Evolutionary conservation across 2,797 vertebrate species (phyloP).

Genomic region (Pagetopsis macropterus): DNA sequence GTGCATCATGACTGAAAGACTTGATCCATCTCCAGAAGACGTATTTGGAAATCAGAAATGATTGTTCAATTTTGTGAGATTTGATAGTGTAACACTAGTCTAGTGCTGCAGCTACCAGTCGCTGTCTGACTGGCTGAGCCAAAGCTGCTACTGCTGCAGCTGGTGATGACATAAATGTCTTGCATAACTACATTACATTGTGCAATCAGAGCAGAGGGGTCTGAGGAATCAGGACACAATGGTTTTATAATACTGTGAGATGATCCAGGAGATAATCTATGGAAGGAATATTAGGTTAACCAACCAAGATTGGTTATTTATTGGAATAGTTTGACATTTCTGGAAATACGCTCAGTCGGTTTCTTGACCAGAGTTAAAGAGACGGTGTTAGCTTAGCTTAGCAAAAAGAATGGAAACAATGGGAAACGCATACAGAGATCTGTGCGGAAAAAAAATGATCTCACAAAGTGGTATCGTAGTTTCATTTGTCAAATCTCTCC

Average conservation of each 20-base stretch:
- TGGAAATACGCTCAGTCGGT: neutral
- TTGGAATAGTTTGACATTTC: slow-evolving; percentile 13
- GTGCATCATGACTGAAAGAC: slow-evolving; percentile 47
- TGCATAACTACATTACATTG: slow-evolving; percentile 79
- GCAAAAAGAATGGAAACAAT: neutral
- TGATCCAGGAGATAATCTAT: slow-evolving; percentile 50
- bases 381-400: neutral
- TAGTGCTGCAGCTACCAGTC: slow-evolving; percentile 45
- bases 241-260: slow-evolving; percentile 67
- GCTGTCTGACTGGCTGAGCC: slow-evolving; percentile 54
- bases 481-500: neutral
- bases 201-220: slow-evolving; percentile 73
- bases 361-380: neutral
- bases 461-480: neutral
- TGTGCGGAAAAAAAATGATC: too few relatives aligned
- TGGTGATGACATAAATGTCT: slow-evolving; percentile 71
- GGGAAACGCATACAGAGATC: neutral
- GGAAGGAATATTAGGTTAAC: slow-evolving; percentile 45
- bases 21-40: slow-evolving; percentile 43
- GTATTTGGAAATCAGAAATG: slow-evolving; percentile 52
- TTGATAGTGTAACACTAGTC: slow-evolving; percentile 44
- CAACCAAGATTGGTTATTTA: slow-evolving; percentile 34
- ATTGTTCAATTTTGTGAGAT: slow-evolving; percentile 61
- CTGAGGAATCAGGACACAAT: slow-evolving; percentile 70
- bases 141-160: slow-evolving; percentile 55